Conservation (phyloP, 1,140 invertebrate species). For the Harlomillsia oculata region DNA sequence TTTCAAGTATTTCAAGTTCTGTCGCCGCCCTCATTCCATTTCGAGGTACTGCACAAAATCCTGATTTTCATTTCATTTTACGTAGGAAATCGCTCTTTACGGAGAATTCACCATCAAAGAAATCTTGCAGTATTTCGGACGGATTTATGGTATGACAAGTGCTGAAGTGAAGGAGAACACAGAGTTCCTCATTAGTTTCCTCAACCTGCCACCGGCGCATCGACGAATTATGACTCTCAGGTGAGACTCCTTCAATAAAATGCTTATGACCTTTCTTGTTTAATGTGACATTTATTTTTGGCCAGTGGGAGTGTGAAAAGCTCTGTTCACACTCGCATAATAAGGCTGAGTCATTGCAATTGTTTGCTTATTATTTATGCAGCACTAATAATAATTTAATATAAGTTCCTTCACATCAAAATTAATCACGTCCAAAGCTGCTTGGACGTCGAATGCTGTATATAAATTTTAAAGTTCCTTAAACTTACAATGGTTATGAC, state of each 20-base stretch:
- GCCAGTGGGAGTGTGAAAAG: too few relatives aligned
- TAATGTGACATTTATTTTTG: too few relatives aligned
- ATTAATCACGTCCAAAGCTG: too few relatives aligned
- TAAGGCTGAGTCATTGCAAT: too few relatives aligned
- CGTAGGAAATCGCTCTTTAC: constrained; percentile 36
- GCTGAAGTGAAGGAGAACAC: constrained; percentile 15
- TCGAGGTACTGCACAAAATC: neutral
- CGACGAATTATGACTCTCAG: constrained; percentile 22
- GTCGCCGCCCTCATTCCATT: neutral
- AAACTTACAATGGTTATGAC: too few relatives aligned
- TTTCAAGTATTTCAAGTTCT: neutral
- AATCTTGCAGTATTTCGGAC: constrained; percentile 26
- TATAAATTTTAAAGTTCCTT: too few relatives aligned
- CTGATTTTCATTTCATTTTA: constrained; percentile 29
- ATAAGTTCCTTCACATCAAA: too few relatives aligned
- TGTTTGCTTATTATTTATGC: too few relatives aligned
- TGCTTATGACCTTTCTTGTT: too few relatives aligned
- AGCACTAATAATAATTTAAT: too few relatives aligned
- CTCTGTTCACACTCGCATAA: too few relatives aligned
- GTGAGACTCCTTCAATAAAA: neutral
- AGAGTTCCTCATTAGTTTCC: constrained; percentile 26
- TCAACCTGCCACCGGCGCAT: constrained; percentile 10
- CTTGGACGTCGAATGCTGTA: too few relatives aligned
- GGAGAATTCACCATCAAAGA: constrained; percentile 27
- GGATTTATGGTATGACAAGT: constrained; percentile 14